A percentile compares a stretch with the other conserved stretches of the same genome.
These are phyloP conservation scores for Tuberolachnus salignus DNA, from an alignment of 2,888 invertebrate genomes.

Conservation along the genomic window DNA sequence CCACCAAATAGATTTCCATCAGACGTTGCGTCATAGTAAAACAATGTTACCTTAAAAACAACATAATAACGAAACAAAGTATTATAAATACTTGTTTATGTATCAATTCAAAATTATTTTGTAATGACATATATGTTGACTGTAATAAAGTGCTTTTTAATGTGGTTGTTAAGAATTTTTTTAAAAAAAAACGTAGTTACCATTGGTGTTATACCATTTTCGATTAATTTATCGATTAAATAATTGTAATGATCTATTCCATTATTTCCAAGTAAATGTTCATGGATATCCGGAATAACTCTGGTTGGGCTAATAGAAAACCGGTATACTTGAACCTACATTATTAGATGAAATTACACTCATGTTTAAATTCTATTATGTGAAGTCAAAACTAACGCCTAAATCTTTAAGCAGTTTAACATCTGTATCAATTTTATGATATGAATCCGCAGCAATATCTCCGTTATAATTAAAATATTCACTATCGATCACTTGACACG, in stretches of 20 bases:
- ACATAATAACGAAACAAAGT: too few species aligned
- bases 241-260: conserved; percentile 9
- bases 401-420: neutral
- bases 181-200: neutral
- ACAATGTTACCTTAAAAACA: neutral
- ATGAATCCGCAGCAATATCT: neutral
- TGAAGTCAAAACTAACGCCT: neutral
- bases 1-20: neutral
- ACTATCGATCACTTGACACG: neutral
- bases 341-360: neutral
- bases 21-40: neutral
- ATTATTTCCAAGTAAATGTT: neutral
- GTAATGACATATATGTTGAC: neutral
- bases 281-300: neutral
- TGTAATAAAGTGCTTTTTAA: neutral
- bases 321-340: neutral
- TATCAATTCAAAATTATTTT: neutral
- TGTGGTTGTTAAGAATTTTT: neutral
- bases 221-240: neutral
- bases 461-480: neutral
- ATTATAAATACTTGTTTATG: too few species aligned
- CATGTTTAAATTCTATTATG: neutral
- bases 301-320: neutral
- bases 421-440: conserved; percentile 8
- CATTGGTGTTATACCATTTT: conserved; percentile 5